phyloP scores from a whole-genome alignment of 2,888 invertebrate genomes.

The Mongoloraphidia duomilia region DNA sequence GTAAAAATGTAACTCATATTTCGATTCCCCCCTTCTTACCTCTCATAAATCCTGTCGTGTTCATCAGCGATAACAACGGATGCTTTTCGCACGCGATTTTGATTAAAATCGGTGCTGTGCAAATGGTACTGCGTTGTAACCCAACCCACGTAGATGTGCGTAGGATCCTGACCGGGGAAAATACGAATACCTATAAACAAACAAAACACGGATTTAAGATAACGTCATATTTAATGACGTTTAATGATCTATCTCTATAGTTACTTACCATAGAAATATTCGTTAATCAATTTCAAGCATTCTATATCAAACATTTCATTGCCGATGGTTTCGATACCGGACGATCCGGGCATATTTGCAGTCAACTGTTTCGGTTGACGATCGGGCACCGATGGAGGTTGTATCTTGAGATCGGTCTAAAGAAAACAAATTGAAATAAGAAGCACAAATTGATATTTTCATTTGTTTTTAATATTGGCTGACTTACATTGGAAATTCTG shows the following conservation, averaged over 20 bases:
- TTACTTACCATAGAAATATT: slow-evolving; percentile 76
- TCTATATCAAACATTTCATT: slow-evolving; percentile 79
- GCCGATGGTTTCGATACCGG: slow-evolving; percentile 64
- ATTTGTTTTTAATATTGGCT: neutral
- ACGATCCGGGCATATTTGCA: slow-evolving; percentile 47
- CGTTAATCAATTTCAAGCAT: slow-evolving; percentile 84
- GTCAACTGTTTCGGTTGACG: slow-evolving; percentile 61
- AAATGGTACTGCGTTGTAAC: slow-evolving; percentile 95
- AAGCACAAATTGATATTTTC: neutral
- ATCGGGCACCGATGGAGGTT: slow-evolving; percentile 49
- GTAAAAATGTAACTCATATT: neutral
- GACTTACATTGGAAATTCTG: neutral
- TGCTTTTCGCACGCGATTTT: slow-evolving; percentile 67
- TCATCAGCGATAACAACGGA: slow-evolving; percentile 71
- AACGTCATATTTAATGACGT: too few relatives aligned
- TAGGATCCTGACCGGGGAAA: slow-evolving; percentile 89
- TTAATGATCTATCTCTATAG: too few relatives aligned
- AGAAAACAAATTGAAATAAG: slow-evolving; percentile 11
- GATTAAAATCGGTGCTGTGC: slow-evolving; percentile 81
- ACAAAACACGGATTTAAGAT: too few relatives aligned
- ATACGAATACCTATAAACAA: slow-evolving; percentile 46
- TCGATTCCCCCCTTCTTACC: too few relatives aligned
- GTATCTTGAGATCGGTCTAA: slow-evolving; percentile 44
- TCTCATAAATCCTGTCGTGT: slow-evolving; percentile 60
- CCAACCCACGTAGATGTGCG: slow-evolving; percentile 96